Conservation (phyloP, 2,113 vertebrate genomes). For the Alligator mississippiensis region DNA sequence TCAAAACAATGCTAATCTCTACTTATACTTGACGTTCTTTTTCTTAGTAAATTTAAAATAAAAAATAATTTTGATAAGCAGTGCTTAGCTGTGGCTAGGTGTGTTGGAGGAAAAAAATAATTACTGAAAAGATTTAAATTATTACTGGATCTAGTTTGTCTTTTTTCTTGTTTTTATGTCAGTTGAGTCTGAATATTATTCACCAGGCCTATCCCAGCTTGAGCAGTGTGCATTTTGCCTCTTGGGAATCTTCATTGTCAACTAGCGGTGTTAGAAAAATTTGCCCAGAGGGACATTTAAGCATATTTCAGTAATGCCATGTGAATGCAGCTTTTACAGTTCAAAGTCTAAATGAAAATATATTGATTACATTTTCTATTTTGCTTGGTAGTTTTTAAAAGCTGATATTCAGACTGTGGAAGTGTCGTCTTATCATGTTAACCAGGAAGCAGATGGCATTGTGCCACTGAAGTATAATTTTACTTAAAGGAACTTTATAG, state of each 20-base stretch:
- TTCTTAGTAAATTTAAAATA: not conserved
- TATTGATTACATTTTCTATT: conserved; percentile 67
- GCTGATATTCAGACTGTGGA: conserved; percentile 65
- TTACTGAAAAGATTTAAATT: not conserved
- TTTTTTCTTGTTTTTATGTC: not conserved
- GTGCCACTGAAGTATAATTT: conserved; percentile 78
- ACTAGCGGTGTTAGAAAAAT: conserved; percentile 43
- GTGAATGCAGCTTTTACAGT: conserved; percentile 52
- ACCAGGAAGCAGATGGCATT: conserved; percentile 77
- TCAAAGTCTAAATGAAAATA: conserved; percentile 58
- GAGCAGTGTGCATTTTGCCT: conserved; percentile 16
- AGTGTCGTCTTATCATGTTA: conserved; percentile 78
- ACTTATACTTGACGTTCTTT: not conserved
- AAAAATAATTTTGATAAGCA: not conserved
- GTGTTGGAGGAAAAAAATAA: not conserved
- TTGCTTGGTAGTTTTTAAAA: conserved; percentile 68
- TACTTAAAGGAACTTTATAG: conserved; percentile 79
- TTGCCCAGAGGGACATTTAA: conserved; percentile 28
- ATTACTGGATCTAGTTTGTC: not conserved
- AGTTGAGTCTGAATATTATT: conserved; percentile 25
- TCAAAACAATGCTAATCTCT: not conserved
- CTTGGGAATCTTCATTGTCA: conserved; percentile 43
- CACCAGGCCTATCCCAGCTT: not conserved
- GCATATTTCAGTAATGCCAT: conserved; percentile 36
- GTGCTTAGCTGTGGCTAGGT: not conserved